Percentiles rank a stretch among this genome's conserved stretches.
phyloP scores from a whole-genome alignment of 2,888 invertebrate species.

The Ethmia dodecea region DNA sequence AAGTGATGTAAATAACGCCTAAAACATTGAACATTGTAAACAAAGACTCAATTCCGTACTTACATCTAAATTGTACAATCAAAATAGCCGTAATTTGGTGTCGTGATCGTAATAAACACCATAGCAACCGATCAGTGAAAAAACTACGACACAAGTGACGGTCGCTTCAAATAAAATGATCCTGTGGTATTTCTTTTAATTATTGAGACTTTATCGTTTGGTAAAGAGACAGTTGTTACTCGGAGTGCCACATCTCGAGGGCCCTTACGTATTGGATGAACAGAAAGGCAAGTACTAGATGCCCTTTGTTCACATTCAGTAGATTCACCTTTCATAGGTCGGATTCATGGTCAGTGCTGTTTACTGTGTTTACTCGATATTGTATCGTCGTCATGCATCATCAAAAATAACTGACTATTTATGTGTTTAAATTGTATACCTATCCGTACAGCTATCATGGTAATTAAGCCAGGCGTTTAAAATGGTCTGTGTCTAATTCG shows the following conservation, averaged over 20 bases:
- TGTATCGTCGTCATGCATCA: too few relatives aligned
- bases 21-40: conserved; percentile 51
- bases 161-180: conserved; percentile 53
- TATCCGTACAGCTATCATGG: too few relatives aligned
- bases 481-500: too few relatives aligned
- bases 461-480: too few relatives aligned
- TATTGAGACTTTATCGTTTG: conserved; percentile 34
- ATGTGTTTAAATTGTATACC: too few relatives aligned
- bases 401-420: too few relatives aligned
- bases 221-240: conserved; percentile 43
- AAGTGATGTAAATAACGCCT: conserved; percentile 69
- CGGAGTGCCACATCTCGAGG: conserved; percentile 56
- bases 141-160: conserved; percentile 63
- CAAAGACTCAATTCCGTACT: conserved; percentile 43
- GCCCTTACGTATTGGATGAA: conserved; percentile 70
- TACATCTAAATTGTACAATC: conserved; percentile 23
- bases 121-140: conserved; percentile 57
- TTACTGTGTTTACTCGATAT: conserved; percentile 38
- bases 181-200: conserved; percentile 47
- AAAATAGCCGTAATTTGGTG: conserved; percentile 31
- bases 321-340: conserved; percentile 35
- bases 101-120: conserved; percentile 45
- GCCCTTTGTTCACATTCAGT: conserved; percentile 42
- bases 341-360: conserved; percentile 47
- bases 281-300: conserved; percentile 67